Conservation (phyloP, 2,113 vertebrate genomes). For the Nasalis larvatus region DNA sequence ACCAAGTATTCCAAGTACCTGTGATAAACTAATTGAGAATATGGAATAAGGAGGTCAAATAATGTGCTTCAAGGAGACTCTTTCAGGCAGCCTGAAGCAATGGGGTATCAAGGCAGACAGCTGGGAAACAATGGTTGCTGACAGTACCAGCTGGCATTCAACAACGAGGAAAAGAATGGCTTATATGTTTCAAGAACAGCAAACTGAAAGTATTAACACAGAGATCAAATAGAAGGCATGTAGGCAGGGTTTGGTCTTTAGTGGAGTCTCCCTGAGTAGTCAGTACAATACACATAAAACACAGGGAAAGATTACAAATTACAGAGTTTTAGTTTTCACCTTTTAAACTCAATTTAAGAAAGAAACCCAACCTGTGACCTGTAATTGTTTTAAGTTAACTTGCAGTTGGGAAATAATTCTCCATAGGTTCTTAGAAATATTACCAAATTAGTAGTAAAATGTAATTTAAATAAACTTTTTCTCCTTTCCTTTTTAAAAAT, state of each 20-base stretch:
- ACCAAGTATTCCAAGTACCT: not conserved
- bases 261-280: not conserved
- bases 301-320: not conserved
- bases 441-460: not conserved
- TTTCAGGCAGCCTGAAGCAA: not conserved
- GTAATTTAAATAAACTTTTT: not conserved
- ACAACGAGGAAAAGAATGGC: not conserved
- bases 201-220: not conserved
- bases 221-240: not conserved
- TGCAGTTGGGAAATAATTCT: not conserved
- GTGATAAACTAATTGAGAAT: not conserved
- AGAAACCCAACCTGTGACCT: not conserved
- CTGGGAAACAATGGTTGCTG: conserved; percentile 12
- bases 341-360: not conserved
- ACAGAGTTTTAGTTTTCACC: not conserved
- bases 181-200: not conserved
- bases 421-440: not conserved
- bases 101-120: not conserved
- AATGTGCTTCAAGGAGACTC: not conserved
- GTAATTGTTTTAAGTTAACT: not conserved
- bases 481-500: not conserved
- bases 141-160: conserved; percentile 8
- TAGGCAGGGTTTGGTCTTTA: not conserved
- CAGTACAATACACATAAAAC: not conserved
- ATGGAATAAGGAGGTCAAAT: not conserved